Evolutionary conservation across 2,888 invertebrate genomes (phyloP).

Genomic region (Calameuta idolon): DNA sequence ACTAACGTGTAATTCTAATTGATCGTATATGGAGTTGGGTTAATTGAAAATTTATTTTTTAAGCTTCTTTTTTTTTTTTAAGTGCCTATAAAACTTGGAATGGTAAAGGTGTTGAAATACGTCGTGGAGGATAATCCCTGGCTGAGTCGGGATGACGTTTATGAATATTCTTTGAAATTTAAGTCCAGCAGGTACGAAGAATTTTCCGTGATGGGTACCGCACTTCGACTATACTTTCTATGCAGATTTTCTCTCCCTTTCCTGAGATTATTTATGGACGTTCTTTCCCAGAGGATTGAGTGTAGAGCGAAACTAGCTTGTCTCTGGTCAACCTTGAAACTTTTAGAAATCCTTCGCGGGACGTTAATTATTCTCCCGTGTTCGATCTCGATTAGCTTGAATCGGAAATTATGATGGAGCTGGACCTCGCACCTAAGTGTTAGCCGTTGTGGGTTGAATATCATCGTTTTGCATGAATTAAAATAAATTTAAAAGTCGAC

Average conservation of each 20-base stretch:
- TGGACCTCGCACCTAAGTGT: not conserved
- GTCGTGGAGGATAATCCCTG: conserved; percentile 18
- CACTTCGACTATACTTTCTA: conserved; percentile 11
- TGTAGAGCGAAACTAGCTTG: not conserved
- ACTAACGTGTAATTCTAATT: not conserved
- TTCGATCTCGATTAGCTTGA: conserved; percentile 2
- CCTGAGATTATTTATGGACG: conserved; percentile 28
- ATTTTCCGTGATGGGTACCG: conserved; percentile 8
- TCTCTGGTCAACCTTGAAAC: conserved; percentile 11
- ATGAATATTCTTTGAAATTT: conserved; percentile 13
- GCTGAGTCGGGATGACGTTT: conserved; percentile 6
- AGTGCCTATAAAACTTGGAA: not conserved
- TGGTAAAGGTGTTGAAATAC: not conserved
- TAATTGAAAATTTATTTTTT: not conserved
- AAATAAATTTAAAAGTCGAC: conserved; percentile 23
- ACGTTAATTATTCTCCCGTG: not conserved
- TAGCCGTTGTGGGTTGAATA: conserved; percentile 8
- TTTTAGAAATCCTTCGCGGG: conserved; percentile 5
- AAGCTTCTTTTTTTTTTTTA: not conserved
- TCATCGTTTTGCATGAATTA: conserved; percentile 19
- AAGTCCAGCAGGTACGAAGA: conserved; percentile 15
- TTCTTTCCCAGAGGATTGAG: conserved; percentile 2
- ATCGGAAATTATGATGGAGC: not conserved
- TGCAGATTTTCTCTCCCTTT: conserved; percentile 21
- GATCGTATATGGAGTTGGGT: not conserved